A percentile compares a stretch with the other conserved stretches of the same genome.
phyloP scores from a whole-genome alignment of 2,797 vertebrate genomes.

The Liasis olivaceus region DNA sequence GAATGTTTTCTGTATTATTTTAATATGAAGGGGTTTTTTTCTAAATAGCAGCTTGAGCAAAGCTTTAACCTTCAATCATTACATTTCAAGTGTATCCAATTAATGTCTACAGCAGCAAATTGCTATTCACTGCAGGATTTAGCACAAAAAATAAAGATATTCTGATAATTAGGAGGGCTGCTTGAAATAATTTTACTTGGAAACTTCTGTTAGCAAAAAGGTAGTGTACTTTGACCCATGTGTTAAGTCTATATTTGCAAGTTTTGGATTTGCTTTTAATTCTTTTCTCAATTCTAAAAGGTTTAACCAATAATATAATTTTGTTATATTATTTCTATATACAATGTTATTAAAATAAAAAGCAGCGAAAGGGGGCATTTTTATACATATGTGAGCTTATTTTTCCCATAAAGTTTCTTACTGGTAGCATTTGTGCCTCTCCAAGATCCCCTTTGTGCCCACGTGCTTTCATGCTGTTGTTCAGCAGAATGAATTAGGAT shows the following conservation, averaged over 20 bases:
- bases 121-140: background rate
- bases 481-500: background rate
- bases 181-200: background rate
- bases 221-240: accelerated
- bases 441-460: background rate
- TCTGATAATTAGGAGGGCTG: background rate
- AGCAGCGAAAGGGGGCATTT: background rate
- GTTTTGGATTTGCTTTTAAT: background rate
- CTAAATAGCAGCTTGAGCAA: conserved; percentile 29
- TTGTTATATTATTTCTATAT: background rate
- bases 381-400: background rate
- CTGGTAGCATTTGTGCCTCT: background rate
- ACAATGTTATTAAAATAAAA: background rate
- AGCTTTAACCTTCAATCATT: conserved; percentile 39
- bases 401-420: background rate
- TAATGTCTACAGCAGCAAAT: conserved; percentile 10
- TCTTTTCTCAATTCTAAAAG: background rate
- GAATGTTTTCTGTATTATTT: conserved; percentile 46
- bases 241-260: background rate
- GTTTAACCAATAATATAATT: background rate
- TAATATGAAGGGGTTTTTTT: conserved; percentile 44
- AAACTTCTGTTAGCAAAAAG: background rate
- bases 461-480: background rate
- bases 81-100: background rate
- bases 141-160: conserved; percentile 13